Percentiles rank a stretch among this genome's conserved stretches.
These are phyloP conservation scores for Frieseomelitta varia DNA, from an alignment of 1,140 invertebrate species.

Conservation along the genomic window DNA sequence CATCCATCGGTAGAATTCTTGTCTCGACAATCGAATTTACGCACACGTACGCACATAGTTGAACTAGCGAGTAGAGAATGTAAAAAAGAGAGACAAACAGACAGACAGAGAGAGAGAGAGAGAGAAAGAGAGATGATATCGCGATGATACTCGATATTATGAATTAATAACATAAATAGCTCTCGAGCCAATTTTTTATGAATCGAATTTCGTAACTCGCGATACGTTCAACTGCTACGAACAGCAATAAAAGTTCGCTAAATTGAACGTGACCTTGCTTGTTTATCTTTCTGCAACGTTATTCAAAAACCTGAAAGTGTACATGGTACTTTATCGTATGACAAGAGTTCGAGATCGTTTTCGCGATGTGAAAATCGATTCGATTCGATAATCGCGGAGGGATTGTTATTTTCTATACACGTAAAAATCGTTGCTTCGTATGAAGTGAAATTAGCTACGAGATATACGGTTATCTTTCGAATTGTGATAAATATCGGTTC, in stretches of 20 bases:
- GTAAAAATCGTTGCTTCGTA: not conserved
- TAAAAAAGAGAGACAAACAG: not conserved
- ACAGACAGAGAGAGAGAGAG: not conserved
- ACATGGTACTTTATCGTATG: not conserved
- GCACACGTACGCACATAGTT: not conserved
- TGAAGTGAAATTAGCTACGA: constrained; percentile 5
- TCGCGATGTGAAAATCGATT: not conserved
- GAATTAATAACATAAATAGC: not conserved
- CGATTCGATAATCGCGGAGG: not conserved
- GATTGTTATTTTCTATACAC: not conserved
- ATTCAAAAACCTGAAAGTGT: not conserved
- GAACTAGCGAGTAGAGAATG: not conserved
- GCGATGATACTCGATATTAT: not conserved
- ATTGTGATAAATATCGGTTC: not conserved
- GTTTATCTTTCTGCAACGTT: constrained; percentile 14
- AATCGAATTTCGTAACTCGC: not conserved
- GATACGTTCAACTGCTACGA: not conserved
- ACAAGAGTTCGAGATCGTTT: not conserved
- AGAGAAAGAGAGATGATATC: not conserved
- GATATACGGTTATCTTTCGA: not conserved
- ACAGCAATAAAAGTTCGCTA: not conserved
- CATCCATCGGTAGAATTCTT: not conserved
- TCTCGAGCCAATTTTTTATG: not conserved
- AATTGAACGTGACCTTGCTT: constrained; percentile 9
- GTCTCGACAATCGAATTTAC: constrained; percentile 2